A percentile compares a stretch with the other conserved stretches of the same genome.
These are phyloP conservation scores for Pygocentrus nattereri DNA, from an alignment of 2,797 vertebrate species.

Conservation along the genomic window DNA sequence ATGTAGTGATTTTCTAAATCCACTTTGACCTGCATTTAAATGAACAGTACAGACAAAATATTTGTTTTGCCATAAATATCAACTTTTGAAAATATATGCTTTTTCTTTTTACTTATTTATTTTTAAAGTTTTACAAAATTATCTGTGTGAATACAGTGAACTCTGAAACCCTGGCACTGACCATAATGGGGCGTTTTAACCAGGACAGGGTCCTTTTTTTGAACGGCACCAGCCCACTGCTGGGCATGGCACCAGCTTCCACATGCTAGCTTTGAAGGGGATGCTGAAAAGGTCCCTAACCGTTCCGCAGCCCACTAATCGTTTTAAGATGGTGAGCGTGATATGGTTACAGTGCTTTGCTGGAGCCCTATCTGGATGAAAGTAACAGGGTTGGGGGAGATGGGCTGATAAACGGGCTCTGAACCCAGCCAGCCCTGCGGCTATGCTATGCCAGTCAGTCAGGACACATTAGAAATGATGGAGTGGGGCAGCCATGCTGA, in stretches of 20 bases:
- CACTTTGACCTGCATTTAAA: too few species aligned
- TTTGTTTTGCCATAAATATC: too few species aligned
- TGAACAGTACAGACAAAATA: too few species aligned
- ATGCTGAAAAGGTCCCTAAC: conserved; percentile 6
- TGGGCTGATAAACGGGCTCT: conserved; percentile 33
- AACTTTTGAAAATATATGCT: too few species aligned
- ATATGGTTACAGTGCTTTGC: conserved; percentile 21
- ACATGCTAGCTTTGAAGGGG: conserved; percentile 30
- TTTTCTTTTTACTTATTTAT: background rate
- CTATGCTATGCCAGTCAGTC: conserved; percentile 34
- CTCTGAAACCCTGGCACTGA: background rate
- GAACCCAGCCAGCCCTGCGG: conserved; percentile 17
- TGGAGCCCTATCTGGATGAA: conserved; percentile 32
- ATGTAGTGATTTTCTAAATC: too few species aligned
- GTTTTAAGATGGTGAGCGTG: conserved; percentile 45
- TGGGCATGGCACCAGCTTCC: conserved; percentile 22
- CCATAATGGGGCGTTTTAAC: too few species aligned
- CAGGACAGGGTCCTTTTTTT: background rate
- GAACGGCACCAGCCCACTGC: conserved; percentile 26
- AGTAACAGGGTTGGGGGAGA: conserved; percentile 36
- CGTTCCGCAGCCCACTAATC: conserved; percentile 39
- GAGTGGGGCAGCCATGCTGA: conserved; percentile 3
- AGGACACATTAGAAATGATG: conserved; percentile 41
- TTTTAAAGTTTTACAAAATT: background rate
- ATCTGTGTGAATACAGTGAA: background rate